Evolutionary conservation across 2,113 vertebrate genomes (phyloP).

Genomic region (Cnemophilus loriae): DNA sequence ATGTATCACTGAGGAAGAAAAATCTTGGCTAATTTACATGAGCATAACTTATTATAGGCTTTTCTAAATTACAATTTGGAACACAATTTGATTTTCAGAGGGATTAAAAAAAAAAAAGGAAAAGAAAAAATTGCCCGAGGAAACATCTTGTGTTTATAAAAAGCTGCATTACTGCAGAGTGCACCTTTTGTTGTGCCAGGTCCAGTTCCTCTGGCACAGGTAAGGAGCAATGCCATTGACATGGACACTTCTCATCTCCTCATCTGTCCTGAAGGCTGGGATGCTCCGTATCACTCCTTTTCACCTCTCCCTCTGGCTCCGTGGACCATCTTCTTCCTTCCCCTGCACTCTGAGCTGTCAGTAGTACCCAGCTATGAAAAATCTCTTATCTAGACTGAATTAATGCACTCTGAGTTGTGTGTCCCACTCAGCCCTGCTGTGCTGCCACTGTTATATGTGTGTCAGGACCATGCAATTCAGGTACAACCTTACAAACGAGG

Average conservation of each 20-base stretch:
- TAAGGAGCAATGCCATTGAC: neutral
- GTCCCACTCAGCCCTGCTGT: fast-evolving
- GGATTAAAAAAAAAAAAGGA: neutral
- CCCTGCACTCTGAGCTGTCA: neutral
- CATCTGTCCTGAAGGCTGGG: fast-evolving
- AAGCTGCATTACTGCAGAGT: neutral
- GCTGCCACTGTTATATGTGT: neutral
- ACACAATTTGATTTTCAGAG: neutral
- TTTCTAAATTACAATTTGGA: conserved; percentile 33
- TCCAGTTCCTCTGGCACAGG: neutral
- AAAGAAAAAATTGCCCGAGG: neutral
- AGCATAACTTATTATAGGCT: neutral
- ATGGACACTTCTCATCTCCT: neutral
- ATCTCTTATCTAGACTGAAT: neutral
- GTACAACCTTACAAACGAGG: neutral
- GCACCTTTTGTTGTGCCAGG: neutral
- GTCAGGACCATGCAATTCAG: neutral
- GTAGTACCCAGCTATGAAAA: neutral
- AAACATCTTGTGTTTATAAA: neutral
- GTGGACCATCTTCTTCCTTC: neutral
- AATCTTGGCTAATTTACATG: neutral
- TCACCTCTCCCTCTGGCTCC: neutral
- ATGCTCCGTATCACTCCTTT: fast-evolving
- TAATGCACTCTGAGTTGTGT: neutral
- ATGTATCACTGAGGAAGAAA: neutral